Base-by-base conservation (phyloP, 1,140 invertebrate species). In the Megathymus violae region DNA sequence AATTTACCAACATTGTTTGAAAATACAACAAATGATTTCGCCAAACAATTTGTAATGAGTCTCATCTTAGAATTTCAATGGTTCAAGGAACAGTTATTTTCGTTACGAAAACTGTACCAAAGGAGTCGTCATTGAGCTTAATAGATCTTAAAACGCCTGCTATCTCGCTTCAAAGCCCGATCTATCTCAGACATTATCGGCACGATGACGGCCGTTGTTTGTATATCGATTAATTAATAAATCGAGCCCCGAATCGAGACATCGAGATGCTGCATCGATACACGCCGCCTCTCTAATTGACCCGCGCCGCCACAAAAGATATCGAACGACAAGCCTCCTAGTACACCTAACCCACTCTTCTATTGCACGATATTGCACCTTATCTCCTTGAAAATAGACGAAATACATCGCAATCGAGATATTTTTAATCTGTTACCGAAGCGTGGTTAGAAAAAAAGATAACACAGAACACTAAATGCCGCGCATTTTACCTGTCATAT, bases 191-290 rank as follows among this genome's bases (percentile, higher is more conserved):
- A 69, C 68, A 71, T 76, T 78, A 85, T 83, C 82, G 73, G 52
- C 56, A 78, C 74, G 86, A 84, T 85, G 85, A 88, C 87, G 82
- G 82, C 71, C 67, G 77, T 77, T 89, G 87, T 89, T 89, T 89
- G 87, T 88, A 85, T 88, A 87, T 89, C 85, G 85, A 89, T 88
- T 89, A 89, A 89, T 89, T 89, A 89, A 89, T 89, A 89, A 89
- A 88, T 85, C 85, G 79, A 79, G 79, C 67, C 72, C 77, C 69
- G 69, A 78, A 80, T 82, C 82, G 78, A 85, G 75, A 77, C 74
- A 80, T 83, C 85, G 80, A 85, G 81, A 88, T 86, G 70, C 44
- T 74, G 69, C 76, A 74, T 78, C 76, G 82, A 82, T 86, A 82
- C 74, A 78, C 73, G 71, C 78, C 81, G 80, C 82, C 84, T 88